Base-by-base conservation (phyloP, 1,140 invertebrate species). In the Polyergus mexicanus region DNA sequence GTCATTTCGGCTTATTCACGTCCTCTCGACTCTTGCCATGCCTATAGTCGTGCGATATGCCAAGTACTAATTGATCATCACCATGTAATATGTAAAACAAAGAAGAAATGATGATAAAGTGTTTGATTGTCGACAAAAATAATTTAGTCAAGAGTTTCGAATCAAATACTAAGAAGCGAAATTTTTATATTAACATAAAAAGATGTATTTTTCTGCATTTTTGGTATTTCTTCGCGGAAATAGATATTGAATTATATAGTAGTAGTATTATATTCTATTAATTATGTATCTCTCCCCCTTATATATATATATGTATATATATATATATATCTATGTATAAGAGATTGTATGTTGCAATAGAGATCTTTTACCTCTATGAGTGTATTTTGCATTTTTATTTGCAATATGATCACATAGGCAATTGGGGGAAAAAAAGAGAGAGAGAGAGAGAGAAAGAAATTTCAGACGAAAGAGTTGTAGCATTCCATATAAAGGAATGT, bases 161-260 rank as follows among this genome's bases (percentile, higher is more conserved):
- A 62, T 83, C 68, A 74, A 83, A 83, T 35, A 65, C 28, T 22
- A 7, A 60, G 60, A 35, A 74, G 3, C 22, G 44, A 58, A 58
- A 81, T 83, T 71, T 81, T 71, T 72, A 74, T 83, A 83, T 83
- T 69, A 72, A 72, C n/a, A 25, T 72, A 81, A 83, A 25, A 72
- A 83, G 60, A 32, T 83, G 78, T 83, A 83, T 83, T 83, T 83
- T 83, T 83, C 54, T 83, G 78, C 78, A 83, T 83, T 58, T 71
- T 71, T 69, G 72, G 68, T 62, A 62, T 47, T 58, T 80, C 22
- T 51, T 41, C 44, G 13, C 16, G 47, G 1, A 4, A 81, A n/a
- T 74, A 74, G 38, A 25, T 74, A 60, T 62, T 32, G 47, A 81
- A 69, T 72, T 72, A 58, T 54, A 68, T 78, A 81, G 16, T 63